Evolutionary conservation across 2,113 vertebrate species (phyloP).

Genomic region (Balaeniceps rex): DNA sequence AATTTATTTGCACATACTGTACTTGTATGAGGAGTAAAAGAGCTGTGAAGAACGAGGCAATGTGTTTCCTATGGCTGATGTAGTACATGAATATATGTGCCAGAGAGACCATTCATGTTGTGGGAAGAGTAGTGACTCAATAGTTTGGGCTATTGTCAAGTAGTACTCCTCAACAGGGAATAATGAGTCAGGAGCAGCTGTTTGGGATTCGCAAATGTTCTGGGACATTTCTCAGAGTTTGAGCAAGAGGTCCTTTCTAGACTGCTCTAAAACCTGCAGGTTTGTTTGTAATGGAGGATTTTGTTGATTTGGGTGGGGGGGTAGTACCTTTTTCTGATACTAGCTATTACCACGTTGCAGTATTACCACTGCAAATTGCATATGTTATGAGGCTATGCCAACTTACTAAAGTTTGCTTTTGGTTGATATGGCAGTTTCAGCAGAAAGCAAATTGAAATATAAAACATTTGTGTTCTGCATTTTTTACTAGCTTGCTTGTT

Average conservation of each 20-base stretch:
- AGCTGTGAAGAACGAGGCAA: background rate
- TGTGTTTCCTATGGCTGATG: background rate
- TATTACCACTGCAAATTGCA: background rate
- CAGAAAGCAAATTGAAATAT: background rate
- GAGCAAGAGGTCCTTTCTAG: background rate
- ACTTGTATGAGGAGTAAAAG: background rate
- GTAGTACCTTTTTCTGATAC: background rate
- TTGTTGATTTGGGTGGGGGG: background rate
- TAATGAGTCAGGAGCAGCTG: background rate
- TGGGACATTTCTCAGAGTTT: background rate
- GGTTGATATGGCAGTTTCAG: background rate
- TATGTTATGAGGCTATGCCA: background rate
- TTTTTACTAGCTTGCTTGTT: background rate
- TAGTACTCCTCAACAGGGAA: background rate
- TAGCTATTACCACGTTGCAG: background rate
- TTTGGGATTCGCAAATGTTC: background rate
- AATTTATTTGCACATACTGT: conserved; percentile 21
- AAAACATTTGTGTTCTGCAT: background rate
- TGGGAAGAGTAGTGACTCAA: background rate
- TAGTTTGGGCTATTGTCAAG: background rate
- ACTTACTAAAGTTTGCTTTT: background rate
- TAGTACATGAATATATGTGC: background rate
- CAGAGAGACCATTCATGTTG: background rate
- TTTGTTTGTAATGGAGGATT: background rate
- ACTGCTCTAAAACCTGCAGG: background rate